A percentile compares a stretch with the other conserved stretches of the same genome.
Evolutionary conservation across 1,140 invertebrate genomes (phyloP).

Genomic region (Proctacanthus coquilletti): DNA sequence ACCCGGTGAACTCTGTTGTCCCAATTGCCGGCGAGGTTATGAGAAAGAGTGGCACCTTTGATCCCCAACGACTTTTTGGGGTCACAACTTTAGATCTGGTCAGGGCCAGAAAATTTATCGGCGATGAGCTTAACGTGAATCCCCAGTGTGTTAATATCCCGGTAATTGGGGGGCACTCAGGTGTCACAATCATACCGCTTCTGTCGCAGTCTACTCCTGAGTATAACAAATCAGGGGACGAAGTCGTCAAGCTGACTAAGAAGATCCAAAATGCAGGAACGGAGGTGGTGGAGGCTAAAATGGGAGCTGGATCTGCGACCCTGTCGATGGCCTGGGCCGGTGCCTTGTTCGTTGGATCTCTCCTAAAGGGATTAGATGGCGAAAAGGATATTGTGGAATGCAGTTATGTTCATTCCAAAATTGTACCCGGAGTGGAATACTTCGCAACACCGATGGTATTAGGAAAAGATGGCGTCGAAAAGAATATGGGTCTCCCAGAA

Average conservation of each 20-base stretch:
- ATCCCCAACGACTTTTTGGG: conserved; percentile 85
- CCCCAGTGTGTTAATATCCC: conserved; percentile 72
- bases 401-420: conserved; percentile 77
- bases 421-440: conserved; percentile 72
- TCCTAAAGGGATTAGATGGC: conserved; percentile 71
- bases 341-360: conserved; percentile 72
- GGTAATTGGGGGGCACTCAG: conserved; percentile 97
- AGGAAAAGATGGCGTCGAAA: conserved; percentile 83
- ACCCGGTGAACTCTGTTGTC: conserved; percentile 96
- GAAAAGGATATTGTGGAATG: conserved; percentile 85
- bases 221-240: conserved; percentile 48
- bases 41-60: conserved; percentile 78
- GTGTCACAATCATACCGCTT: conserved; percentile 93
- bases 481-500: conserved; percentile 86
- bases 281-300: conserved; percentile 98
- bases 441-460: conserved; percentile 90
- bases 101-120: conserved; percentile 86
- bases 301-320: conserved; percentile 94
- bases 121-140: conserved; percentile 64
- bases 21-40: conserved; percentile 94
- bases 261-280: conserved; percentile 96
- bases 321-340: conserved; percentile 98
- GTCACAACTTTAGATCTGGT: conserved; percentile 97
- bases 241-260: conserved; percentile 62
- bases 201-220: conserved; percentile 80